Conservation (phyloP, 1,140 invertebrate species). For the Drosophila rufa region DNA sequence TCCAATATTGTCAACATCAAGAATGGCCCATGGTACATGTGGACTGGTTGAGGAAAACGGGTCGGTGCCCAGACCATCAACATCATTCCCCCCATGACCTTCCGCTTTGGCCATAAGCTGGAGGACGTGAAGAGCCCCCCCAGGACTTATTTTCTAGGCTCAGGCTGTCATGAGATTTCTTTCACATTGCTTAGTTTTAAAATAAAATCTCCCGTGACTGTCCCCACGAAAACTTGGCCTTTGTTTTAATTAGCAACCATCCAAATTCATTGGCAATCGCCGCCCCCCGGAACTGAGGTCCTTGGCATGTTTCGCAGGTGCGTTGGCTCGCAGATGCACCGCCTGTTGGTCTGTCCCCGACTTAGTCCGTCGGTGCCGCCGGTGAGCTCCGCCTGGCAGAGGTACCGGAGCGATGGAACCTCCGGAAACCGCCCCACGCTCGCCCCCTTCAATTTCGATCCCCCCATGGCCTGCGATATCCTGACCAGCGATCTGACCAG, state of each 20-base stretch:
- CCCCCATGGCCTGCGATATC: conserved; percentile 33
- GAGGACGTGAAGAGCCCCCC: too few species aligned
- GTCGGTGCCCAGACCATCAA: conserved; percentile 91
- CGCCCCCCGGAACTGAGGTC: neutral
- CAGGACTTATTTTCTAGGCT: neutral
- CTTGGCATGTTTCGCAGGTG: conserved; percentile 42
- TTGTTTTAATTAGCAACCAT: conserved; percentile 20
- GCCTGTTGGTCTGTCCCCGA: conserved; percentile 19
- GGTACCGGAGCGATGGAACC: neutral
- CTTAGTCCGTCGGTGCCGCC: neutral
- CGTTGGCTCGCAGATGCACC: conserved; percentile 21
- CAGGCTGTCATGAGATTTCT: conserved; percentile 30
- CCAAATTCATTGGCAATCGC: conserved; percentile 25
- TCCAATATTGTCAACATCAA: conserved; percentile 90
- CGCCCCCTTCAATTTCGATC: neutral
- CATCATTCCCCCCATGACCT: neutral
- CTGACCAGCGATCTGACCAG: conserved; percentile 17
- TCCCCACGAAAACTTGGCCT: conserved; percentile 13
- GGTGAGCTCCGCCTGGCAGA: neutral
- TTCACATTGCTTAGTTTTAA: conserved; percentile 19
- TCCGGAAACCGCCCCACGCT: neutral
- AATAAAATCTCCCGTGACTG: conserved; percentile 33
- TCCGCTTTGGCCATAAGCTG: neutral
- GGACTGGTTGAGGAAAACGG: conserved; percentile 88
- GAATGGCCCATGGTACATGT: conserved; percentile 90